Percentiles rank a stretch among this genome's conserved stretches.
Conservation (phyloP, 2,888 invertebrate genomes). For the Dysmachus trigonus region DNA sequence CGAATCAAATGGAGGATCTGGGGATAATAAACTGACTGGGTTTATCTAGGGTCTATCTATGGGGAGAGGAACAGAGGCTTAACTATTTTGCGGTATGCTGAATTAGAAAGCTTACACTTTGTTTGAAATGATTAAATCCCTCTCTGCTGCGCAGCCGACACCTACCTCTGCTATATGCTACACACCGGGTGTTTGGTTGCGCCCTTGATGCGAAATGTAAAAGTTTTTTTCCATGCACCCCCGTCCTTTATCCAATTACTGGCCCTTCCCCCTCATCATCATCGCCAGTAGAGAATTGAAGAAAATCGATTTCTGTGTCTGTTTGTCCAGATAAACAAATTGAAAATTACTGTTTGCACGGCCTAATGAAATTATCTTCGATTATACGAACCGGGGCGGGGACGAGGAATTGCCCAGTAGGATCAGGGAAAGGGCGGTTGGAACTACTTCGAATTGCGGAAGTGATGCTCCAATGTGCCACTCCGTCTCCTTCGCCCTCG, state of each 20-base stretch:
- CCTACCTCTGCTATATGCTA: too few relatives aligned
- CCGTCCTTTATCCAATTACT: slow-evolving; percentile 33
- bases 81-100: neutral
- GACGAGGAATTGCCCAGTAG: neutral
- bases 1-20: neutral
- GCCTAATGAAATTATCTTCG: slow-evolving; percentile 49
- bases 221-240: neutral
- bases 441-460: slow-evolving; percentile 8
- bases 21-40: neutral
- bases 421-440: neutral
- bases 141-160: neutral
- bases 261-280: neutral
- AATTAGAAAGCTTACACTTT: neutral
- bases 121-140: slow-evolving; percentile 27
- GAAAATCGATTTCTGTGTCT: slow-evolving; percentile 34
- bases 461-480: neutral
- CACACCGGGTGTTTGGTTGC: neutral
- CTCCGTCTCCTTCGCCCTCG: neutral
- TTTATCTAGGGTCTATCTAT: neutral
- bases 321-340: slow-evolving; percentile 45
- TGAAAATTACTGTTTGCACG: slow-evolving; percentile 48
- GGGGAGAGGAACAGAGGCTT: neutral
- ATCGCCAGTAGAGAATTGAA: neutral
- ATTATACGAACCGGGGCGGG: neutral
- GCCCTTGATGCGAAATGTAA: neutral